Conservation (phyloP, 2,888 invertebrate species). For the Papilio demoleus region DNA sequence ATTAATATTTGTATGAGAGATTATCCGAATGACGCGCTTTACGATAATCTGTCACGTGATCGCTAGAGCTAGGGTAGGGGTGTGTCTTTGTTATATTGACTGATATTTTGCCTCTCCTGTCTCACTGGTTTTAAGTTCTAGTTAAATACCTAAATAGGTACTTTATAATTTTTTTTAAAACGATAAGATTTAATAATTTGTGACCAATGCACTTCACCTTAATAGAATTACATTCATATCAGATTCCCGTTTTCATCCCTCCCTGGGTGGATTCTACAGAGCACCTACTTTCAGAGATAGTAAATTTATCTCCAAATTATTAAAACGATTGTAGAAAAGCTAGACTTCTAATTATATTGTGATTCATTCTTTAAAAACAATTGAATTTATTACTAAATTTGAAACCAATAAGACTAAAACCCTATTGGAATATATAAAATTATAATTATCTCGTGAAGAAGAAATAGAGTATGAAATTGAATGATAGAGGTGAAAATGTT, state of each 20-base stretch:
- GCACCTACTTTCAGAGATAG: neutral
- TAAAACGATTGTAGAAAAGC: neutral
- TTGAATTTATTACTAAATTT: neutral
- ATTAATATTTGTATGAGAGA: no score
- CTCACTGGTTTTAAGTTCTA: no score
- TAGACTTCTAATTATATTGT: neutral
- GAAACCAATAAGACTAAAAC: neutral
- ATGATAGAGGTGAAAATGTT: neutral
- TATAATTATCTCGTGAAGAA: neutral
- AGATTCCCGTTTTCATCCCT: constrained; percentile 2
- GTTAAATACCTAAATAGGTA: no score
- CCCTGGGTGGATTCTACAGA: neutral
- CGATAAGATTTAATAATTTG: no score
- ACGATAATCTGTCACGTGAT: no score
- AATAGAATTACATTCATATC: constrained; percentile 4
- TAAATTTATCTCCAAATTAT: neutral
- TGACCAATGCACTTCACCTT: constrained; percentile 6
- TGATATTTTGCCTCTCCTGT: no score
- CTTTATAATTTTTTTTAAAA: no score
- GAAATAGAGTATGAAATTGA: neutral
- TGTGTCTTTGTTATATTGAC: no score
- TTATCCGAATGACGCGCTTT: no score
- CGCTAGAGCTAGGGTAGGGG: no score
- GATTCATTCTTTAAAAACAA: neutral
- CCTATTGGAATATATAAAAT: neutral